A percentile compares a stretch with the other conserved stretches of the same genome.
phyloP scores from a whole-genome alignment of 2,113 vertebrate species.

The Rattus norvegicus region DNA sequence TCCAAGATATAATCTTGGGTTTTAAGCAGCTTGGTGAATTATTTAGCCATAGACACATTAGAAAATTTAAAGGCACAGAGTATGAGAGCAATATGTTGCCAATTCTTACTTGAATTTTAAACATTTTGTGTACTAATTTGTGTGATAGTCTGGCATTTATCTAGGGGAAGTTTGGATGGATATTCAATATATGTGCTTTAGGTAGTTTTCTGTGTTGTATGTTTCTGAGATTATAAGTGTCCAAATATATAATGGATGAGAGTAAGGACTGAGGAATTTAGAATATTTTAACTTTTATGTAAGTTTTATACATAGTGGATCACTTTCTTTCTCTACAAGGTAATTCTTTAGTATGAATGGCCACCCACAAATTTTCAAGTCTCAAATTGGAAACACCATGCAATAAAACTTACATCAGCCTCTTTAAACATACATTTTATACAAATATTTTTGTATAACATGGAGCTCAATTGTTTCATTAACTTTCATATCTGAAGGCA shows the following conservation, averaged over 20 bases:
- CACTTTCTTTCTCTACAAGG: background rate
- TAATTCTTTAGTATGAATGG: background rate
- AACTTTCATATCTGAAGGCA: background rate
- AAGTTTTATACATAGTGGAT: background rate
- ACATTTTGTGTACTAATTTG: background rate
- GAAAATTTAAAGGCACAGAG: slow-evolving; percentile 63
- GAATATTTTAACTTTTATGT: background rate
- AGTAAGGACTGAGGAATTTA: background rate
- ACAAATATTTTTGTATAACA: background rate
- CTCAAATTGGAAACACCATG: background rate
- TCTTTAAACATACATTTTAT: background rate
- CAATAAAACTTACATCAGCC: rapidly evolving
- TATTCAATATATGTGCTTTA: background rate
- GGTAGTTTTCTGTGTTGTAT: background rate
- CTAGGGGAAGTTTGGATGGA: background rate
- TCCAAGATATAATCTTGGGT: slow-evolving; percentile 59
- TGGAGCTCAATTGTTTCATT: background rate
- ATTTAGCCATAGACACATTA: slow-evolving; percentile 63
- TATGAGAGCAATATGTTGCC: slow-evolving; percentile 11
- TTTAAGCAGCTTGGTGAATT: slow-evolving; percentile 65
- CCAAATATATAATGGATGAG: background rate
- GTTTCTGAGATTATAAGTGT: background rate
- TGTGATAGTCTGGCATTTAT: background rate
- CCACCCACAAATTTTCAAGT: background rate
- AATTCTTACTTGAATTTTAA: slow-evolving; percentile 22